A percentile compares a stretch with the other conserved stretches of the same genome.
These are phyloP conservation scores for Toxotes lorentzi DNA, from an alignment of 2,797 vertebrate genomes.

Conservation along the genomic window DNA sequence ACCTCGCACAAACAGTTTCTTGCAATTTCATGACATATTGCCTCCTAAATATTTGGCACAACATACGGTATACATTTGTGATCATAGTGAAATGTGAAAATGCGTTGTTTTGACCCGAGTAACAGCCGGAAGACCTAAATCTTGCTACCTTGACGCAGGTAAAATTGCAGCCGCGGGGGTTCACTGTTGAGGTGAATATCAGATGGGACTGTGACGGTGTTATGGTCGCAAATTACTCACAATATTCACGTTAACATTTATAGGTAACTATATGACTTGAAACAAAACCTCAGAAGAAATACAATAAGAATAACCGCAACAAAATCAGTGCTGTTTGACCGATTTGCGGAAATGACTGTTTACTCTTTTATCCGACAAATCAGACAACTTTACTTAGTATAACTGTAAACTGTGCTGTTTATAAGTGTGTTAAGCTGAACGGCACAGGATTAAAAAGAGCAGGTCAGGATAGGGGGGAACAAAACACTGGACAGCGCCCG, in stretches of 20 bases:
- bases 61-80: neutral
- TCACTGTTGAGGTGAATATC: neutral
- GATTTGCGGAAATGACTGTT: neutral
- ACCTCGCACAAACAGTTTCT: too few species aligned
- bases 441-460: too few species aligned
- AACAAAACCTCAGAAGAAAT: neutral
- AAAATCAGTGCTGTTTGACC: too few species aligned
- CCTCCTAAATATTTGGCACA: too few species aligned
- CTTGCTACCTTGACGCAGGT: neutral
- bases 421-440: neutral
- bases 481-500: conserved; percentile 14
- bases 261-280: too few species aligned
- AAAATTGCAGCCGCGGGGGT: neutral
- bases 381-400: neutral
- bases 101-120: neutral
- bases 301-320: fast-evolving
- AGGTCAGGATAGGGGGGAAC: fast-evolving
- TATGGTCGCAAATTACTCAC: fast-evolving
- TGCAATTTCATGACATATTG: too few species aligned
- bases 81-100: neutral
- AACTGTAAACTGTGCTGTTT: fast-evolving
- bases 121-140: neutral
- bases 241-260: neutral
- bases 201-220: fast-evolving
- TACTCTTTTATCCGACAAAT: neutral